Base-by-base conservation (phyloP, 2,888 invertebrate species). In the Hydrotaea cyrtoneurina region DNA sequence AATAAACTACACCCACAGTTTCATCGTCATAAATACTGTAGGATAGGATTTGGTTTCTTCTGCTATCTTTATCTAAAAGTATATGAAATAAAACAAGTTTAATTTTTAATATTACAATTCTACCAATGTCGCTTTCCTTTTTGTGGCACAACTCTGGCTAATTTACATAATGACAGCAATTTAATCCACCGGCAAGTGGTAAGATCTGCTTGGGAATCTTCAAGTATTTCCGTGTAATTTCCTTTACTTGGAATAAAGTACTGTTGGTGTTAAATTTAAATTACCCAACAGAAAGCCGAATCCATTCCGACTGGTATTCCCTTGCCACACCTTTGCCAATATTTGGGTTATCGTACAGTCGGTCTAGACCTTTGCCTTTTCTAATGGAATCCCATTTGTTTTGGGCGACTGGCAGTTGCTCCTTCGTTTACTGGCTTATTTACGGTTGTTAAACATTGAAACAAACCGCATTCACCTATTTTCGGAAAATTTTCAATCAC, bases 401-500 rank as follows among this genome's bases (percentile, higher is more conserved):
- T 39, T 7, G 39, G 39, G 10, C 10, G 43, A 43, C 7, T 72
- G 17, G 13, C 31, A 50, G 59, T 71, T 53, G 15, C 17, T 62
- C 19, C 62, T 15, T 78, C 19, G 31, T 50, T 62, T 53, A 0
- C 15, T 50, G 43, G 43, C 31, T 80, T 80, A 75, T 80, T 80
- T 80, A 80, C 50, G 69, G 57, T 75, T 74, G 43, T 46, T 62
- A 75, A 75, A 74, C 57, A 69, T 17, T 80, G 69, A 71, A 74
- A 80, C 74, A 57, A 66, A 75, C 74, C 74, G 55, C 80, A 80
- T 80, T 74, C 59, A 75, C 50, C 74, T 80, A 57, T 74, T 55
- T 77, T 55, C 13, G 26, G 36, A 7, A 31, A 55, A 31, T 66
- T 66, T 26, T 76, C 77, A 17, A 19, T 62, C 36, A 46, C 72